These are phyloP conservation scores for Enteromius unitaeniatus DNA, from an alignment of 2,797 vertebrate species.

Conservation along the genomic window DNA sequence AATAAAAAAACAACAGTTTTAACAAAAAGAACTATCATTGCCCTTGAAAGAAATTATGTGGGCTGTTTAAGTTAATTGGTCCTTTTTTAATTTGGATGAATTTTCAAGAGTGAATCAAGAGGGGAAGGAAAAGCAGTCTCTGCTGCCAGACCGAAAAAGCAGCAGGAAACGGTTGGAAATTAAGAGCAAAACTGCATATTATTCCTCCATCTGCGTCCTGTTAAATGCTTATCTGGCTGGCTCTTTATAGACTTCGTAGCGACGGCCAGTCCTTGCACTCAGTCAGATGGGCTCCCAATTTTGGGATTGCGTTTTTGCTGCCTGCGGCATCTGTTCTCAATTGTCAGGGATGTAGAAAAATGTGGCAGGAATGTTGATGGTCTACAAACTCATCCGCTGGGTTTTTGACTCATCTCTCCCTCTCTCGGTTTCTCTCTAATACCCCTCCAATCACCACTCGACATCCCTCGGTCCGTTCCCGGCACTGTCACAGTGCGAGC, in stretches of 20 bases:
- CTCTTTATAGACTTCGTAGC: conserved; percentile 65
- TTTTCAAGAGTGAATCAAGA: conserved; percentile 30
- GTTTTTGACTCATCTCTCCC: conserved; percentile 42
- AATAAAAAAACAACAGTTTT: neutral
- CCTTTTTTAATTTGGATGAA: conserved; percentile 39
- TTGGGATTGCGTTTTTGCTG: conserved; percentile 73
- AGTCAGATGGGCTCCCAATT: conserved; percentile 75
- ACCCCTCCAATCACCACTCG: conserved; percentile 19
- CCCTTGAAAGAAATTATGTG: conserved; percentile 23
- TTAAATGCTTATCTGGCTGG: conserved; percentile 73
- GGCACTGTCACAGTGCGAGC: neutral
- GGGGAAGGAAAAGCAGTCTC: conserved; percentile 32
- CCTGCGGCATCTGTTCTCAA: conserved; percentile 77
- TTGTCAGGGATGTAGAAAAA: conserved; percentile 69
- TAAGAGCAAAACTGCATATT: conserved; percentile 67
- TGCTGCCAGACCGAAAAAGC: conserved; percentile 61
- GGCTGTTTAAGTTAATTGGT: conserved; percentile 38
- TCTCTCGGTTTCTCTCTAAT: neutral
- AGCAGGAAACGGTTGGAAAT: conserved; percentile 73
- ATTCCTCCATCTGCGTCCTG: conserved; percentile 76
- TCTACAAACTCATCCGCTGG: conserved; percentile 36
- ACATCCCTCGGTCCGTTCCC: conserved; percentile 32
- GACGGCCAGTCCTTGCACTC: conserved; percentile 64
- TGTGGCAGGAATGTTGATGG: conserved; percentile 64
- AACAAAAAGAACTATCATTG: conserved; percentile 12